Evolutionary conservation across 2,797 vertebrate species (phyloP).

Genomic region (Sebastes minor): DNA sequence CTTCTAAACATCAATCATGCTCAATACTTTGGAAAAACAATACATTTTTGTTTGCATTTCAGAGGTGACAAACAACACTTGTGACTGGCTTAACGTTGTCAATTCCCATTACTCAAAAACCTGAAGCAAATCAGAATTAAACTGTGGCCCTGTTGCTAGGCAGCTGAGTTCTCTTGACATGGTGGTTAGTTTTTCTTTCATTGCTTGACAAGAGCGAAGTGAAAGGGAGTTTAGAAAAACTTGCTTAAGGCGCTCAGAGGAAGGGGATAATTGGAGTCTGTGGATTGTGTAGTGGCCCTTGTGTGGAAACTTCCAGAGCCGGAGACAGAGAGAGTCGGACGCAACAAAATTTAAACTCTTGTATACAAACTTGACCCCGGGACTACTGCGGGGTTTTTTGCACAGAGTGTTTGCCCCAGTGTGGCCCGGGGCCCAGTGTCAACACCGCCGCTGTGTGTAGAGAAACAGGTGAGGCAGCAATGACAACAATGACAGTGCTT

Average conservation of each 20-base stretch:
- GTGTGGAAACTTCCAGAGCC: constrained; percentile 97
- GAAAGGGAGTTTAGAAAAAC: constrained; percentile 99
- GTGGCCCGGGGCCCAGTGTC: constrained; percentile 69
- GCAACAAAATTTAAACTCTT: constrained; percentile 98
- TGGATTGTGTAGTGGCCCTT: constrained; percentile 90
- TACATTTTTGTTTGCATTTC: constrained; percentile 99
- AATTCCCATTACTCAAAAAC: constrained; percentile 98
- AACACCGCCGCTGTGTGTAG: constrained; percentile 77
- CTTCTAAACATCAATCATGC: constrained; percentile 93
- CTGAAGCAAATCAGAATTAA: constrained; percentile 98
- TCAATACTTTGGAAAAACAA: constrained; percentile 93
- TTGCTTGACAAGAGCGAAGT: constrained; percentile 97
- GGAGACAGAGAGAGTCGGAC: constrained; percentile 84
- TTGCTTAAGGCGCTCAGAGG: constrained; percentile 99
- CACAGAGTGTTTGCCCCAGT: constrained; percentile 85
- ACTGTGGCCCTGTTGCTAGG: constrained; percentile 99
- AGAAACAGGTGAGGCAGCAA: constrained; percentile 85
- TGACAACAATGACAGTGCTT: constrained; percentile 67
- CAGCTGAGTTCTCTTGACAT: constrained; percentile 99
- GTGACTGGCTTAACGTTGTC: constrained; percentile 98
- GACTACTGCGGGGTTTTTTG: constrained; percentile 86
- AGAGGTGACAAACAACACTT: constrained; percentile 98
- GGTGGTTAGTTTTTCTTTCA: constrained; percentile 99
- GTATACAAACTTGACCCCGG: constrained; percentile 99
- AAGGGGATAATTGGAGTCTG: constrained; percentile 97